Conservation (phyloP, 2,113 vertebrate genomes). For the Eonycteris spelaea region DNA sequence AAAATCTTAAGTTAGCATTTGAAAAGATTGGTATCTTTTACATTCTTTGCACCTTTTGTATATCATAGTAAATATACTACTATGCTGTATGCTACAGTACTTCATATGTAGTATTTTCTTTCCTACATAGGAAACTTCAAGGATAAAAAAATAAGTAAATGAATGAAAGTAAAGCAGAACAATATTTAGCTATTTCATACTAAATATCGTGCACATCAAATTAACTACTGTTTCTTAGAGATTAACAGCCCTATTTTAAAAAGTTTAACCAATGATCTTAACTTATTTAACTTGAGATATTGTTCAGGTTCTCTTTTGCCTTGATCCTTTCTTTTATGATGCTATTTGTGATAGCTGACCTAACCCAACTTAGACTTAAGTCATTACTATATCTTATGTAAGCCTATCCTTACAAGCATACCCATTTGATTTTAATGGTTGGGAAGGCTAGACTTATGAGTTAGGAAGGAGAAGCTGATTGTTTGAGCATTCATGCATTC, state of each 20-base stretch:
- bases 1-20: background rate
- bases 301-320: background rate
- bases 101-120: background rate
- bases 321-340: conserved; percentile 7
- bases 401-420: conserved; percentile 21
- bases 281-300: background rate
- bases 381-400: conserved; percentile 35
- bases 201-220: background rate
- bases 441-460: conserved; percentile 50
- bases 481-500: conserved; percentile 58
- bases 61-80: background rate
- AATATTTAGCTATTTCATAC: conserved; percentile 16
- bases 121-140: background rate
- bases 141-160: background rate
- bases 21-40: background rate
- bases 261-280: background rate
- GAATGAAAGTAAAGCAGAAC: background rate
- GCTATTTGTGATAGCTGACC: background rate
- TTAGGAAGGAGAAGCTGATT: conserved; percentile 31
- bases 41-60: background rate
- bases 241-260: background rate
- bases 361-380: conserved; percentile 14
- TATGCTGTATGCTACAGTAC: background rate
- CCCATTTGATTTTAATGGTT: conserved; percentile 35
- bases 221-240: background rate